A percentile compares a stretch with the other conserved stretches of the same genome.
These are phyloP conservation scores for Papilio elwesi DNA, from an alignment of 2,888 invertebrate species.

Conservation along the genomic window DNA sequence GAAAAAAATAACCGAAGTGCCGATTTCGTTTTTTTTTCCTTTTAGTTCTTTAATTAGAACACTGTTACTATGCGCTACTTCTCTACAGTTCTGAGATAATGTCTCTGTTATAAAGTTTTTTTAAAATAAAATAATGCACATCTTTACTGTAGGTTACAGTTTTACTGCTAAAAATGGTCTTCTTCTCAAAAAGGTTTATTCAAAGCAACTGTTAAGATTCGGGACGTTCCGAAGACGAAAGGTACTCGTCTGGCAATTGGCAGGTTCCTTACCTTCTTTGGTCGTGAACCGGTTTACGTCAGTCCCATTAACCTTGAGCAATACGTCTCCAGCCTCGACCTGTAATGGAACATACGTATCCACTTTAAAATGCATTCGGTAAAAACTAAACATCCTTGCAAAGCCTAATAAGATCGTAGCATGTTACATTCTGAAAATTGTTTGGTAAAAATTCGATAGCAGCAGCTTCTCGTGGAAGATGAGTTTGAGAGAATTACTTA, in stretches of 20 bases:
- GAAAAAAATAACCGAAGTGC: too few species aligned
- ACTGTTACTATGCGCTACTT: too few species aligned
- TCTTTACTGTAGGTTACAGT: too few species aligned
- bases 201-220: constrained; percentile 5
- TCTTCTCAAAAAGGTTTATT: neutral
- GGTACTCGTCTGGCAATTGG: constrained; percentile 68
- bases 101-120: too few species aligned
- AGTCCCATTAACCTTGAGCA: constrained; percentile 96
- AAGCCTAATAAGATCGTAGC: constrained; percentile 26
- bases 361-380: constrained; percentile 38
- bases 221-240: constrained; percentile 56
- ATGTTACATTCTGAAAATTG: constrained; percentile 10
- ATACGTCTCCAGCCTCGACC: constrained; percentile 97
- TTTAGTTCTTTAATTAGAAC: too few species aligned
- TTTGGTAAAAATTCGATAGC: neutral
- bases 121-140: too few species aligned
- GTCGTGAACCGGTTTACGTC: constrained; percentile 96
- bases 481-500: neutral
- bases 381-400: constrained; percentile 31
- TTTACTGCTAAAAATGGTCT: neutral
- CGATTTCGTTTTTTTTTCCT: too few species aligned
- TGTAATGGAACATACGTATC: constrained; percentile 79
- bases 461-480: neutral
- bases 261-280: constrained; percentile 91
- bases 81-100: too few species aligned